Evolutionary conservation across 1,140 invertebrate species (phyloP), one percentile per base, ranked within the genome.

Genomic region (Aphaenogaster rudis): DNA sequence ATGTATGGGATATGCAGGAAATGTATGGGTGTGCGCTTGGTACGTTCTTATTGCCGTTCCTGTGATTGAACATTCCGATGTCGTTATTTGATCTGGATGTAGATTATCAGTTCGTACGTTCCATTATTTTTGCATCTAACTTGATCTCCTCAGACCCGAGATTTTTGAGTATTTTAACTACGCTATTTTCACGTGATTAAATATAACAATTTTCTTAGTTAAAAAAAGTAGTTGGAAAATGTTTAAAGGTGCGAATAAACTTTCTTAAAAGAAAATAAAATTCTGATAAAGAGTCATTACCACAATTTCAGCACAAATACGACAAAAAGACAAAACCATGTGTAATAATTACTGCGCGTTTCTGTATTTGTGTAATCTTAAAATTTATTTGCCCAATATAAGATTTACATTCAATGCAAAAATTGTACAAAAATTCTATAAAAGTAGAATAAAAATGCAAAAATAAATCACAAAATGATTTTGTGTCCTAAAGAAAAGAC

Each of bases 31-130:
- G 33, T 61, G 39, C 71, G 72, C 21, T 67, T 67, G 13, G 15
- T 54, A 39, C 79, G 64, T 39, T 84, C 54, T 88, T 88, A 77
- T 84, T 80, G 48, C 42, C 64, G 71, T 77, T 88, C n/a, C 86
- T 88, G 81, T 82, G 63, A 81, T 71, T 88, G 39, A 82, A 82
- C 50, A 88, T 89, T 84, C 78, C 72, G 45, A 72, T 66, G 1
- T 54, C 15, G 67, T 84, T 33, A 59, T n/a, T 9, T 21, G 28
- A 85, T 61, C 17, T 59, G 54, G 71, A 71, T 42, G n/a, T 69
- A 78, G n/a, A 36, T 66, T 72, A 77, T 74, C 28, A 72, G 4
- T 81, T 88, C n/a, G 33, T 52, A 50, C 67, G 67, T 88, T 87
- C 48, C 13, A 17, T 84, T 84, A 36, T 50, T 74, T 33, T 84